Base-by-base conservation (phyloP, 2,113 vertebrate genomes). In the Dryoscopus gambensis region DNA sequence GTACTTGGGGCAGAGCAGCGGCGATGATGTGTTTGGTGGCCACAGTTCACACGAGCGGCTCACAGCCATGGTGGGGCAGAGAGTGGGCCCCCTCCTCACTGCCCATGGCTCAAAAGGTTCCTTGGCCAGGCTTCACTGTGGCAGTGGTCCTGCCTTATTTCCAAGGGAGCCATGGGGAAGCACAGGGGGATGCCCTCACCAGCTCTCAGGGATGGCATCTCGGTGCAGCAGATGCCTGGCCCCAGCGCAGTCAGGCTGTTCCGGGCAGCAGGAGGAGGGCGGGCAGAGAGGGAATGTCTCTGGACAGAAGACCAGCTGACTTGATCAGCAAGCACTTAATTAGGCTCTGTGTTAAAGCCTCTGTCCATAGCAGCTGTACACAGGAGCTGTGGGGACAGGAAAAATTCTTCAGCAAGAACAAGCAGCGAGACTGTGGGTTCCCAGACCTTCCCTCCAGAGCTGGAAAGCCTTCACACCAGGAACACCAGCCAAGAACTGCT, bases 101-200 rank as follows among this genome's bases (percentile, higher is more conserved):
- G 27, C 44, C 40, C 64, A 2, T 0, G 1, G 21, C 55, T 50
- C 52, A 1, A 0, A 5, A 0, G 2, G 22, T 33, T 62, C 35
- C 52, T 59, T 31, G 52, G 31, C 68, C 59, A 13, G 89, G 31
- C 23, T 24, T 21, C 7, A 0, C 15, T 3, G 7, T 27, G 60
- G 13, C 3, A 1, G 5, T 6, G n/a, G 17, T 18, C 28, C 44
- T 2, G 1, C 42, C 68, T 14, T 31, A 19, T 40, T 25, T 21
- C 46, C 23, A 3, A 5, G 49, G 55, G 31, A 65, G 23, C 31
- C 1, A 0, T 1, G 35, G 27, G 83, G 65, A 33, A 14, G 57
- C n/a, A 18, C 2, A 0, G 2, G 24, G 30, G 37, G 40, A 27
- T 1, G 5, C 44, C 4, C 3, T 2, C 25, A 9, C 1, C 39